Evolutionary conservation across 1,140 invertebrate genomes (phyloP).

Genomic region (Drosophila bocki): DNA sequence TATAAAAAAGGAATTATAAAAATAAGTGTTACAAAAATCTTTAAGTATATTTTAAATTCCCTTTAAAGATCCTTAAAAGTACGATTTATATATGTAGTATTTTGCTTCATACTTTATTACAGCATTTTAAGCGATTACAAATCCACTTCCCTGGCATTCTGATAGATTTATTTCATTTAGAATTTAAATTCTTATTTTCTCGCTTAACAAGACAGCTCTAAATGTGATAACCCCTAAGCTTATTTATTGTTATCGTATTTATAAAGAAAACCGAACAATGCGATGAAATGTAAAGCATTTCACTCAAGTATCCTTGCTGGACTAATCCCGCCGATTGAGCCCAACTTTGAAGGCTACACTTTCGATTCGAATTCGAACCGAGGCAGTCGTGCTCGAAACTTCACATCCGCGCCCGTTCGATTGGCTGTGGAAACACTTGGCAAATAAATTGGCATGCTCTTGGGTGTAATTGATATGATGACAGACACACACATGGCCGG

Average conservation of each 20-base stretch:
- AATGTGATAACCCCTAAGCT: constrained; percentile 2
- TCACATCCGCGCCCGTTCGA: constrained; percentile 40
- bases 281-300: constrained; percentile 25
- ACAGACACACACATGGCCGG: constrained; percentile 31
- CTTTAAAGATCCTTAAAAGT: no score
- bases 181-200: background rate
- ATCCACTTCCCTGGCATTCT: background rate
- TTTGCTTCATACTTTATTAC: no score
- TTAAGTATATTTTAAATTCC: no score
- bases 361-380: background rate
- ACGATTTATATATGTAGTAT: no score
- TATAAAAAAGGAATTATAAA: no score
- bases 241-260: constrained; percentile 12
- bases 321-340: constrained; percentile 12
- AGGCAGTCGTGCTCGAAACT: constrained; percentile 32
- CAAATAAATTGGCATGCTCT: constrained; percentile 74
- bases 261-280: constrained; percentile 10
- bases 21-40: no score
- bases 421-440: constrained; percentile 60
- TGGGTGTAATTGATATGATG: constrained; percentile 75
- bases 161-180: background rate
- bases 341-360: constrained; percentile 8
- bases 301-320: background rate
- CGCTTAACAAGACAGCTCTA: background rate
- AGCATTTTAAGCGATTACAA: background rate